phyloP scores from a whole-genome alignment of 1,140 invertebrate species.

The Phenacoccus solenopsis region DNA sequence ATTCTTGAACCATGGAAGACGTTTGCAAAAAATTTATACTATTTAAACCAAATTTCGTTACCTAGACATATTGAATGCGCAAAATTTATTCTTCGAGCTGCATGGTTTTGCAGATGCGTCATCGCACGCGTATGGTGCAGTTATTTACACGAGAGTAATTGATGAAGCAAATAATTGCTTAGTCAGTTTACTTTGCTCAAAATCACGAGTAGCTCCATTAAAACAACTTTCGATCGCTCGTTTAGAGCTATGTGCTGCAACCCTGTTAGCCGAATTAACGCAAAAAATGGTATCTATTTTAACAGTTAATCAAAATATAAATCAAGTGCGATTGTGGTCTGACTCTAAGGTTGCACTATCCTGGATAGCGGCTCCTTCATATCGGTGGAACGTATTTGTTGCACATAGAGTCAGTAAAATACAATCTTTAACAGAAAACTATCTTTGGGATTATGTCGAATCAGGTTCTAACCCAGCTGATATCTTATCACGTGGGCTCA shows the following conservation, averaged over 20 bases:
- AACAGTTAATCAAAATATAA: neutral
- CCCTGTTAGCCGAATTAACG: neutral
- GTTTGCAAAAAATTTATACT: too few relatives aligned
- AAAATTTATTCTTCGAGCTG: too few relatives aligned
- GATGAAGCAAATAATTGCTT: conserved; percentile 18
- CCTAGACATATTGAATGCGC: neutral
- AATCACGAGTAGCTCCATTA: conserved; percentile 25
- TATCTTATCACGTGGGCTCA: too few relatives aligned
- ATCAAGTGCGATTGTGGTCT: too few relatives aligned
- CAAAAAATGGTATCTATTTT: too few relatives aligned
- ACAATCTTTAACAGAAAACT: conserved; percentile 24
- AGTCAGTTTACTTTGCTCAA: conserved; percentile 14
- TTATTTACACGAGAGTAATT: conserved; percentile 27
- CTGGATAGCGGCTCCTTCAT: conserved; percentile 16
- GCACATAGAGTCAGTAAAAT: conserved; percentile 27
- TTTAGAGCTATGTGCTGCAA: conserved; percentile 35
- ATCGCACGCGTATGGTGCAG: neutral
- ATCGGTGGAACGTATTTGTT: conserved; percentile 15
- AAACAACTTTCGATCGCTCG: conserved; percentile 32
- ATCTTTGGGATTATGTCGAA: too few relatives aligned
- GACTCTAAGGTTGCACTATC: conserved; percentile 19
- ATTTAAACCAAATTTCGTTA: neutral
- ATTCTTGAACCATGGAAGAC: too few relatives aligned
- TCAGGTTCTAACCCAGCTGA: too few relatives aligned
- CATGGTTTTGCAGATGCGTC: neutral